phyloP scores from a whole-genome alignment of 2,888 invertebrate species.

The Dasysyrphus albostriatus region DNA sequence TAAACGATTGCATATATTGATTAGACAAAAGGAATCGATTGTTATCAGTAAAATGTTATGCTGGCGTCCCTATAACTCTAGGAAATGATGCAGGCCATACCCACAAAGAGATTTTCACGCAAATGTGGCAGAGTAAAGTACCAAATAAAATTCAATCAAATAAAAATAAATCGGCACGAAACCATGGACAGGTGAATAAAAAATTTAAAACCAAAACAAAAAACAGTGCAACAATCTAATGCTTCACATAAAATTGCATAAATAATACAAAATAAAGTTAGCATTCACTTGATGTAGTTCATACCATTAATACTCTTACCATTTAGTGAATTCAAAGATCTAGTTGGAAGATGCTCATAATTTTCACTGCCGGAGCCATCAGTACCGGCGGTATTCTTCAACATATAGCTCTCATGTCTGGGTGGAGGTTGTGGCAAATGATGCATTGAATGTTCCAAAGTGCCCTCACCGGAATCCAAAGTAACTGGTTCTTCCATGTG shows the following conservation, averaged over 20 bases:
- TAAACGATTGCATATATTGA: background rate
- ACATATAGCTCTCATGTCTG: slow-evolving; percentile 91
- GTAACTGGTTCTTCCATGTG: slow-evolving; percentile 91
- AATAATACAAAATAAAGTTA: slow-evolving; percentile 65
- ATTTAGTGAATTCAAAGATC: slow-evolving; percentile 84
- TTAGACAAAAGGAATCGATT: background rate
- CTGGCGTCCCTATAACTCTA: background rate
- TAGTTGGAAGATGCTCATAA: slow-evolving; percentile 87
- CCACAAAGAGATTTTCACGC: slow-evolving; percentile 17
- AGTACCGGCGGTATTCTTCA: slow-evolving; percentile 86
- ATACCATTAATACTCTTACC: slow-evolving; percentile 84
- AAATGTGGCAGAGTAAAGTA: slow-evolving; percentile 32
- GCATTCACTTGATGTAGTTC: slow-evolving; percentile 70
- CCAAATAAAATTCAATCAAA: slow-evolving; percentile 54
- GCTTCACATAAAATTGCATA: slow-evolving; percentile 72
- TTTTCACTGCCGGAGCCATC: slow-evolving; percentile 87
- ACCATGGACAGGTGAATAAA: slow-evolving; percentile 46
- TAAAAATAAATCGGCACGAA: slow-evolving; percentile 42
- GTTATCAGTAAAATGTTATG: background rate
- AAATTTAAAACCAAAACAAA: slow-evolving; percentile 29
- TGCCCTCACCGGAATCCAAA: slow-evolving; percentile 88
- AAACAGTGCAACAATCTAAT: slow-evolving; percentile 67
- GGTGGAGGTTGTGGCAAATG: slow-evolving; percentile 88
- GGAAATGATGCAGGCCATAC: slow-evolving; percentile 5
- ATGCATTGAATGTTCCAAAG: slow-evolving; percentile 89